Base-by-base conservation (phyloP, 2,113 vertebrate genomes). In the Gobiocypris rarus region DNA sequence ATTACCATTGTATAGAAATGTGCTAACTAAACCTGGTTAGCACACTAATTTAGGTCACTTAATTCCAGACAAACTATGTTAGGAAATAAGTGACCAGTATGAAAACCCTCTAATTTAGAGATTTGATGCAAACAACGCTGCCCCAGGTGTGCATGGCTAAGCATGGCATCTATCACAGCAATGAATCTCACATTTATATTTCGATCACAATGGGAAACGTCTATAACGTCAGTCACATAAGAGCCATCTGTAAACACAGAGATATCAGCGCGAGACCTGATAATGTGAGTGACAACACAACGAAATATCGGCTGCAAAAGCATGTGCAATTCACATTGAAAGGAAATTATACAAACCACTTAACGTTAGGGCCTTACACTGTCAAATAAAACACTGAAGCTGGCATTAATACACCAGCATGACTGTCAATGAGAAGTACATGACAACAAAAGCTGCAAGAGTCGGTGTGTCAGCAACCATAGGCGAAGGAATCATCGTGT, bases 391-490 rank as follows among this genome's bases (percentile, higher is more conserved):
- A 65, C 24, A 31, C 4, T 4, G 56, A 1, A 50, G 4, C 1
- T 65, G 41, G 0, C 9, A 31, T 50, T 54, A 52, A 10, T 10
- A 24, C 38, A 63, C 1, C 0, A 9, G 24, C 13, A 10, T 10
- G 52, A 79, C n/a, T 63, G 58, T 48, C 38, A 80, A 63, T 7
- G 59, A 63, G 14, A 22, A 50, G 10, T 81, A 61, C 41, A 50
- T 52, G 61, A 67, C 24, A 45, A 81, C 79, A 70, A 82, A 70
- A 70, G 79, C 79, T 50, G 24, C 15, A 50, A 28, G 59, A 31
- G 61, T 50, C 78, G 43, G 78, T n/a, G 41, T 24, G 43, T 41
- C 41, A 81, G 58, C n/a, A 8, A 77, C 10, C 75, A 28, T 9
- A 19, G 3, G 13, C 67, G 8, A 75, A 28, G 2, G 4, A 75